Evolutionary conservation across 2,797 vertebrate species (phyloP).

Genomic region (Onychomys torridus): DNA sequence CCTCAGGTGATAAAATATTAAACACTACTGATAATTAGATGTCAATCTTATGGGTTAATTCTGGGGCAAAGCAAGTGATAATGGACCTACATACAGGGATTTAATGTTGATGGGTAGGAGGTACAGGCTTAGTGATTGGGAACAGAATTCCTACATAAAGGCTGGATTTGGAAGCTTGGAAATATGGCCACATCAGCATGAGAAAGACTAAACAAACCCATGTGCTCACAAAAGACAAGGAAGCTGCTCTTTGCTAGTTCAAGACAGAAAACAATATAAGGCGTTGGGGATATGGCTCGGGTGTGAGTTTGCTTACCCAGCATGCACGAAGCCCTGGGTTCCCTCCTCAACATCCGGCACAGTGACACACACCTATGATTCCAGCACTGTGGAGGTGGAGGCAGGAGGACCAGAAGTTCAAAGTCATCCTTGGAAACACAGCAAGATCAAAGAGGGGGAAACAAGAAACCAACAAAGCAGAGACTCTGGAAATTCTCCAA

Average conservation of each 20-base stretch:
- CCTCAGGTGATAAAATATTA: neutral
- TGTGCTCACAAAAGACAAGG: neutral
- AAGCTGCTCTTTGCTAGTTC: neutral
- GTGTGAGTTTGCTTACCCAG: neutral
- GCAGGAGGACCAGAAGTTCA: neutral
- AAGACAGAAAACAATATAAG: neutral
- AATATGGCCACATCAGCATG: neutral
- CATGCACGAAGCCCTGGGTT: neutral
- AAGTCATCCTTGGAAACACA: neutral
- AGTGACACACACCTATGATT: neutral
- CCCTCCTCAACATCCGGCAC: neutral
- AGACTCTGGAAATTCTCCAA: neutral
- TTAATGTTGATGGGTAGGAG: neutral
- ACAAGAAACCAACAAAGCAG: neutral
- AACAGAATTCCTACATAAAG: neutral
- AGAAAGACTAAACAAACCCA: neutral
- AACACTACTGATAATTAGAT: neutral
- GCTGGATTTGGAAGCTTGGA: neutral
- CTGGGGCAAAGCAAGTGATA: neutral
- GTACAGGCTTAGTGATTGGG: neutral
- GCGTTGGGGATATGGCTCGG: neutral
- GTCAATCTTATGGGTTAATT: neutral
- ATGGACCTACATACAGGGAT: neutral
- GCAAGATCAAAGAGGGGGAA: neutral
- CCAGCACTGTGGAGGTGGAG: neutral